phyloP scores from a whole-genome alignment of 2,797 vertebrate species.

The Meriones psammophilus region DNA sequence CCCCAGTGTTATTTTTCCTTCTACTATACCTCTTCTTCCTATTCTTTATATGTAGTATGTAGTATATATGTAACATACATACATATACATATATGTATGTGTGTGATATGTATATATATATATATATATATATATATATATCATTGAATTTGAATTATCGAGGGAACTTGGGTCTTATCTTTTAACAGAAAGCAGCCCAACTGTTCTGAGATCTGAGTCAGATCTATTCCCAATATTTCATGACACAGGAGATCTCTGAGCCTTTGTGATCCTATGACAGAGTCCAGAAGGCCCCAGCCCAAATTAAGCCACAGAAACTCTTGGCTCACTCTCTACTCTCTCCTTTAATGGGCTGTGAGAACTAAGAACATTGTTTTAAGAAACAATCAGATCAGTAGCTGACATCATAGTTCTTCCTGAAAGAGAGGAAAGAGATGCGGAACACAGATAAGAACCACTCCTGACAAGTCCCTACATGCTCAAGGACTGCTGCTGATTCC shows the following conservation, averaged over 20 bases:
- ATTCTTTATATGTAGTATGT: not conserved
- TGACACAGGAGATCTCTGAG: constrained; percentile 20
- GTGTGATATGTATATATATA: no score
- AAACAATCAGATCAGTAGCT: constrained; percentile 83
- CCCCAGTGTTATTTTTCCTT: not conserved
- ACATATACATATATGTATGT: no score
- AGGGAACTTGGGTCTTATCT: not conserved
- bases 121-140: not conserved
- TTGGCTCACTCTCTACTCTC: constrained; percentile 40
- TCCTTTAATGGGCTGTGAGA: constrained; percentile 75
- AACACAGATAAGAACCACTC: constrained; percentile 77
- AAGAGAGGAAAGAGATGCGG: constrained; percentile 83
- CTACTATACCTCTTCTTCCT: not conserved
- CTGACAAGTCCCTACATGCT: not conserved
- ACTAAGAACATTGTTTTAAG: constrained; percentile 82
- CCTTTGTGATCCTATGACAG: not conserved
- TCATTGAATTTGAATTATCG: not conserved
- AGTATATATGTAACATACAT: not conserved
- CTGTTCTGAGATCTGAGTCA: constrained; percentile 17
- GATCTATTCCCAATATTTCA: constrained; percentile 1
- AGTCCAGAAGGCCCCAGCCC: constrained; percentile 11
- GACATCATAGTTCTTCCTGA: constrained; percentile 85
- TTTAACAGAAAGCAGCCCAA: not conserved
- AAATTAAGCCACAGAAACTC: constrained; percentile 33
- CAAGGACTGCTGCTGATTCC: not conserved